Base-by-base conservation (phyloP, 2,797 vertebrate species). In the Sebastes hubbsi region DNA sequence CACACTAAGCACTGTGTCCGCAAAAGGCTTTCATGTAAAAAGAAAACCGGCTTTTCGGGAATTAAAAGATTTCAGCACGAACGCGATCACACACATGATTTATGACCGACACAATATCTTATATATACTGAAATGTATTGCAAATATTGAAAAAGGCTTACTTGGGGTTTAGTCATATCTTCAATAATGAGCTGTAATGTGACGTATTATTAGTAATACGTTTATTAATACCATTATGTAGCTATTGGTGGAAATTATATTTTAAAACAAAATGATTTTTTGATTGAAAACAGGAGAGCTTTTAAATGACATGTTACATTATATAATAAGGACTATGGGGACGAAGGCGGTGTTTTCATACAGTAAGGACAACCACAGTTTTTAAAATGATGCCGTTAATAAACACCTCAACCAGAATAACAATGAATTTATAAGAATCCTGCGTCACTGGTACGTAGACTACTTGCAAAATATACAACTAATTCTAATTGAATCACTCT, bases 21-120 rank as follows among this genome's bases (percentile, higher is more conserved):
- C 32, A 61, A 67, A 76, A 62, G 25, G 6, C 58, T 78, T 68
- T 63, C 16, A 52, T 55, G 16, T 38, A 10, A 75, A 72, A 72
- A 18, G 70, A 86, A 46, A 46, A 77, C 38, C 60, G 34, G 69
- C 59, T 80, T 85, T 90, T 87, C 34, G 27, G 69, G 56, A 79
- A 78, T 78, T 30, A 49, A 61, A 14, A 60, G 22, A 25, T 72
- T 79, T 61, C 22, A 54, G 42, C 56, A 63, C 60, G 64, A 56
- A 77, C 30, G 63, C 25, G 4, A 8, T 54, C 42, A 54, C 52
- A 54, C 27, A 25, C n/a, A 59, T 11, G 12, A 64, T 36, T 70
- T 22, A 32, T n/a, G 67, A 58, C 38, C 12, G 13, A 62, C 18
- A 54, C 29, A 29, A 42, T 20, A n/a, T 46, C 4, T 27, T 34